Conservation (phyloP, 2,113 vertebrate genomes). For the Myotis yumanensis region DNA sequence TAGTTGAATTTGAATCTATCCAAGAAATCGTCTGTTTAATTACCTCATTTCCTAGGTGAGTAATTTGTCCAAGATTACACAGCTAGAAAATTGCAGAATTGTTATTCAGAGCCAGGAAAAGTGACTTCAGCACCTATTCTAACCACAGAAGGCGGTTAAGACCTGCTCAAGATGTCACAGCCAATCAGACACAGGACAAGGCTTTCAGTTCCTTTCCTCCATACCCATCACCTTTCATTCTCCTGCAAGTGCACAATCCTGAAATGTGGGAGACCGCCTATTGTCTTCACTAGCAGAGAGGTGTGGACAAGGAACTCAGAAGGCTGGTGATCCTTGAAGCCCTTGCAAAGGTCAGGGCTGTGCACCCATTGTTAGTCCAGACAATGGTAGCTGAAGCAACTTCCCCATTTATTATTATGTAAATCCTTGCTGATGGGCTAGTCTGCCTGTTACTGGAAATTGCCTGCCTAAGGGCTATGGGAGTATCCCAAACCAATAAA, state of each 20-base stretch:
- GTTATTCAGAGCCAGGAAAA: not conserved
- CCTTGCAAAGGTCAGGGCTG: too few species aligned
- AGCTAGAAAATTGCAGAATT: not conserved
- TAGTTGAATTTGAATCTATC: not conserved
- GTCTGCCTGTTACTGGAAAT: too few species aligned
- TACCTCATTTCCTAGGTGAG: slow-evolving; percentile 19
- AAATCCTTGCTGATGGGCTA: too few species aligned
- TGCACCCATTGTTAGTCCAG: too few species aligned
- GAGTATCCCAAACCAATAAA: too few species aligned
- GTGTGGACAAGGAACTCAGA: too few species aligned
- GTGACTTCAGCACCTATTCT: not conserved
- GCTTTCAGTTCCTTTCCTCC: not conserved
- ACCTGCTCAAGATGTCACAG: not conserved
- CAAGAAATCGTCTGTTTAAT: slow-evolving; percentile 32
- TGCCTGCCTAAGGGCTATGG: too few species aligned
- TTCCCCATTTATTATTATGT: too few species aligned
- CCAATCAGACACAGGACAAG: not conserved
- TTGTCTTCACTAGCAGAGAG: too few species aligned
- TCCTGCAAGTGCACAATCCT: not conserved
- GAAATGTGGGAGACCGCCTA: too few species aligned
- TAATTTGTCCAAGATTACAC: not conserved
- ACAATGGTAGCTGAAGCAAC: too few species aligned
- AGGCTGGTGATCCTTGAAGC: too few species aligned
- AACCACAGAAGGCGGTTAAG: not conserved
- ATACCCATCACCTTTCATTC: not conserved